These are phyloP conservation scores for Calyptomena viridis DNA, from an alignment of 2,113 vertebrate genomes.

Conservation along the genomic window DNA sequence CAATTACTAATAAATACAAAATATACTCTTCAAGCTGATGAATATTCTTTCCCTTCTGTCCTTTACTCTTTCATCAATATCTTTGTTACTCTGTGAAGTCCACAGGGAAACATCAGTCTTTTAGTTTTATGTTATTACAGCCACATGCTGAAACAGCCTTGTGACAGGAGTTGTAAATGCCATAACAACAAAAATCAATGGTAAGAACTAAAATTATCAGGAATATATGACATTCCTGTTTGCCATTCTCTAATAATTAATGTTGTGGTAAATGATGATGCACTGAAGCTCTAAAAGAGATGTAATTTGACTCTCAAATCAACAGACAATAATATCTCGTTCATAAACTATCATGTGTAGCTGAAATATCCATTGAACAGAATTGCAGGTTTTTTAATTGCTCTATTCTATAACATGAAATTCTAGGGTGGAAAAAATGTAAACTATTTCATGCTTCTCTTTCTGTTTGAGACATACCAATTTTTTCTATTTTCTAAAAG, in stretches of 20 bases:
- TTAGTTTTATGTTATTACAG: neutral
- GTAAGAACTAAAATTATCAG: neutral
- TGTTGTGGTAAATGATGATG: neutral
- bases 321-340: neutral
- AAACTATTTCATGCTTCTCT: neutral
- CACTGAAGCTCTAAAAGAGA: neutral
- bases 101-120: neutral
- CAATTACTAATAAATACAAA: neutral
- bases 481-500: neutral
- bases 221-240: neutral
- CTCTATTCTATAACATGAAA: neutral
- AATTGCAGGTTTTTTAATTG: neutral
- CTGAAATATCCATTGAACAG: neutral
- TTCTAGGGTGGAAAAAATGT: accelerated
- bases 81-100: neutral
- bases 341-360: neutral
- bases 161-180: neutral
- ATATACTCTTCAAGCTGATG: neutral
- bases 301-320: neutral
- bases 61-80: neutral
- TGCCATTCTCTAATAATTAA: neutral
- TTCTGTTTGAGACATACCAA: neutral
- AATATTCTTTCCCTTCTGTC: neutral
- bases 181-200: neutral
- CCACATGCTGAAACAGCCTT: neutral